Evolutionary conservation across 2,888 invertebrate genomes (phyloP), one percentile per base, ranked within the genome.

Genomic region (Lasius platythorax): DNA sequence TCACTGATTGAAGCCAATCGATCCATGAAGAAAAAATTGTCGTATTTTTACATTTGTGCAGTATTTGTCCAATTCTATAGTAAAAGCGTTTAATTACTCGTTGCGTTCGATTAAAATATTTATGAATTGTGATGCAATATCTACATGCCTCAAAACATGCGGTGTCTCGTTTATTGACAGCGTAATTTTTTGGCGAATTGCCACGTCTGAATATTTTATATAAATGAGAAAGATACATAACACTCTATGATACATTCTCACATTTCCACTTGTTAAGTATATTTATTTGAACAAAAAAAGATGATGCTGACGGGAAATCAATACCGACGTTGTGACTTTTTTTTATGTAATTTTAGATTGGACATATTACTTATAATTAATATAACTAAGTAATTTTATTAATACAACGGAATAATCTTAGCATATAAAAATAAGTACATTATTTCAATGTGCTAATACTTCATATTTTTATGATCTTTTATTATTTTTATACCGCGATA

Each of bases 41-140:
- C n/a, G 18, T 3, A 37, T 76, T 70, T 18, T 33, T 56, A 3
- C 30, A 50, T 33, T 43, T 30, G n/a, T 9, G 23, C 3, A 37
- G 4, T 18, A 66, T 43, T 67, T 37, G 66, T 64, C 8, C 23
- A 18, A 50, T 23, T 76, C 53, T 53, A 40, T 66, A 33, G 43
- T 63, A 75, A 46, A 56, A 75, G 30, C 23, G 28, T 75, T 63
- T 30, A 75, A 63, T 63, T 63, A 43, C 30, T 63, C n/a, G 3
- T 46, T 46, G 15, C 46, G 5, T 46, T 30, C n/a, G n/a, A 64
- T 46, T 46, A 46, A 66, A 75, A 50, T 75, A 75, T 46, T 75
- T 46, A 64, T 37, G 46, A 75, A 23, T 33, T n/a, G 9, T 63
- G 37, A 18, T 37, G 30, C 43, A 30, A 61, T 43, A 43, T 61